These are phyloP conservation scores for Muntiacus muntjak DNA, from an alignment of 2,113 vertebrate genomes.

Conservation along the genomic window DNA sequence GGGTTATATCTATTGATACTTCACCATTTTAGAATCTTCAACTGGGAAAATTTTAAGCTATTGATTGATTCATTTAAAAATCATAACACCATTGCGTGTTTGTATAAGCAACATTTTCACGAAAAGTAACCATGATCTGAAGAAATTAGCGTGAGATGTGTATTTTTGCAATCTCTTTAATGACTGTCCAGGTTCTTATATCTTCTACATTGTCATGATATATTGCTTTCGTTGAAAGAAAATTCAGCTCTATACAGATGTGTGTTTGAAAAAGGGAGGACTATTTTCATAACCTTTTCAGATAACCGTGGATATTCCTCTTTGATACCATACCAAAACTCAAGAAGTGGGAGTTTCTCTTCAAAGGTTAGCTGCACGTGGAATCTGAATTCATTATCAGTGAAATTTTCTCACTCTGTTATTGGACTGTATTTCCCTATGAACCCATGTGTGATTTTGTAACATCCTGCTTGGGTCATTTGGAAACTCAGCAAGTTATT, in stretches of 20 bases:
- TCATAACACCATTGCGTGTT: not conserved
- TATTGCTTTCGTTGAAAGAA: constrained; percentile 16
- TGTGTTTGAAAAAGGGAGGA: not conserved
- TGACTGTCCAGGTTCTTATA: not conserved
- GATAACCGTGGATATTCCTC: not conserved
- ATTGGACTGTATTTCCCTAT: not conserved
- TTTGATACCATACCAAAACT: not conserved
- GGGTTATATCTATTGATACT: not conserved
- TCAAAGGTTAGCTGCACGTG: not conserved
- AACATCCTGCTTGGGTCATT: not conserved
- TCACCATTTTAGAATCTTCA: not conserved
- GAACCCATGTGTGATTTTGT: not conserved
- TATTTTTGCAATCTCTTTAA: not conserved
- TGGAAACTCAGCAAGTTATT: not conserved
- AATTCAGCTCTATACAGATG: not conserved
- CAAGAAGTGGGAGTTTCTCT: not conserved
- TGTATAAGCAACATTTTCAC: not conserved
- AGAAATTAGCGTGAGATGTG: not conserved
- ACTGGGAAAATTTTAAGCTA: not conserved
- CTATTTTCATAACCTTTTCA: not conserved
- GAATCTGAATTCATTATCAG: not conserved
- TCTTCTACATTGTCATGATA: not conserved
- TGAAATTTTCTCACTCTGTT: not conserved
- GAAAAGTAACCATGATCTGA: not conserved
- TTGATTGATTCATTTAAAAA: not conserved